Conservation (phyloP, 1,140 invertebrate species). For the Homarus americanus region DNA sequence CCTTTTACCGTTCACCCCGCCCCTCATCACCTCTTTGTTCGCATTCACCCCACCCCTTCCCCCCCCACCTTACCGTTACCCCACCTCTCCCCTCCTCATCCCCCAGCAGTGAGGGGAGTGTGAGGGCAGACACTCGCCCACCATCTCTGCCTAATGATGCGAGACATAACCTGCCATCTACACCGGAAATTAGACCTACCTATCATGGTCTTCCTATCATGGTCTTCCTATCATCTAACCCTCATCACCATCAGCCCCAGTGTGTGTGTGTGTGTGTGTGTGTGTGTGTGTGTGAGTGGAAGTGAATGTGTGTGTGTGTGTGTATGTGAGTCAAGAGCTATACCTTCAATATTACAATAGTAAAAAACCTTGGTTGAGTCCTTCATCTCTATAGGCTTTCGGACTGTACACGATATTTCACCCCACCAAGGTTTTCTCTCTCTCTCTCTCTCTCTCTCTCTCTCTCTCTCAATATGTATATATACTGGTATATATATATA, state of each 20-base stretch:
- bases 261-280: too few species aligned
- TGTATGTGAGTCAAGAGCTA: too few species aligned
- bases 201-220: conserved; percentile 35
- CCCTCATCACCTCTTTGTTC: background rate
- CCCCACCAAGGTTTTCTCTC: too few species aligned
- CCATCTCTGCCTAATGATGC: conserved; percentile 41
- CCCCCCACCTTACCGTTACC: background rate
- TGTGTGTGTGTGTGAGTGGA: too few species aligned
- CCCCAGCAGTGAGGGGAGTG: background rate
- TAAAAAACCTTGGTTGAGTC: too few species aligned
- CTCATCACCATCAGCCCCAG: background rate
- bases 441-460: too few species aligned
- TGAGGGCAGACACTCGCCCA: background rate
- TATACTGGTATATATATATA: too few species aligned
- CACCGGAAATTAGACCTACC: conserved; percentile 39
- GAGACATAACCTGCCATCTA: conserved; percentile 45
- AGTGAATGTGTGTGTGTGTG: too few species aligned
- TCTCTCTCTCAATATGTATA: too few species aligned
- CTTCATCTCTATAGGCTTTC: too few species aligned
- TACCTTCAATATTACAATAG: too few species aligned
- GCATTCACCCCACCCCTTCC: background rate
- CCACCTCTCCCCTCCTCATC: background rate
- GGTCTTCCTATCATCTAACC: background rate
- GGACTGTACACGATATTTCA: too few species aligned
- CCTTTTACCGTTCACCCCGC: background rate